Percentiles rank a stretch among this genome's conserved stretches.
Evolutionary conservation across 92 coral and sea anemone genomes (phyloP).

Genomic region (Heliopora coerulea): DNA sequence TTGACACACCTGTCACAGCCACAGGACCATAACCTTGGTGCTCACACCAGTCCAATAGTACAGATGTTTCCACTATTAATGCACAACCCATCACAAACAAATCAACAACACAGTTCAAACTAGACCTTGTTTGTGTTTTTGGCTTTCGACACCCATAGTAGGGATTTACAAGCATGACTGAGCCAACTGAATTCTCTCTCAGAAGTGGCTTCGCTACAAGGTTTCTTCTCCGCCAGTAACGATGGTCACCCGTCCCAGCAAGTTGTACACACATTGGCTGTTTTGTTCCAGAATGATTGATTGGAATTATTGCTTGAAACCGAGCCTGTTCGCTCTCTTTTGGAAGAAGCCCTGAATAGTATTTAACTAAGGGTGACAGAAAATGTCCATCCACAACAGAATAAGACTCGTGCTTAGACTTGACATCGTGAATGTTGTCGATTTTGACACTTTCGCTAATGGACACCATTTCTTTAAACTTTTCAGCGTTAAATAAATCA

Average conservation of each 20-base stretch:
- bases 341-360: slow-evolving; percentile 77
- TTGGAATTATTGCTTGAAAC: slow-evolving; percentile 84
- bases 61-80: slow-evolving; percentile 76
- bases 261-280: slow-evolving; percentile 81
- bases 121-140: slow-evolving; percentile 80
- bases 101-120: slow-evolving; percentile 80
- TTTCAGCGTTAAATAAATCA: slow-evolving; percentile 55
- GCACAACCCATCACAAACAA: slow-evolving; percentile 94
- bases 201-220: slow-evolving; percentile 91
- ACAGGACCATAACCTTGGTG: slow-evolving; percentile 83
- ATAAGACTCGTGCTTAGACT: slow-evolving; percentile 71
- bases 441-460: slow-evolving; percentile 57
- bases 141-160: slow-evolving; percentile 90
- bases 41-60: slow-evolving; percentile 83
- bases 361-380: slow-evolving; percentile 80
- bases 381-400: slow-evolving; percentile 88
- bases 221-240: slow-evolving; percentile 91
- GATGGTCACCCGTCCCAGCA: slow-evolving; percentile 97
- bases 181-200: slow-evolving; percentile 74
- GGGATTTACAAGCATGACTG: slow-evolving; percentile 84
- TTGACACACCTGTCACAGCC: slow-evolving; percentile 87
- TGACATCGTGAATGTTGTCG: slow-evolving; percentile 45
- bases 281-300: slow-evolving; percentile 56
- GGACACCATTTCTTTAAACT: slow-evolving; percentile 56
- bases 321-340: slow-evolving; percentile 86